These are phyloP conservation scores for Pedionomus torquatus DNA, from an alignment of 2,113 vertebrate genomes.

Conservation along the genomic window DNA sequence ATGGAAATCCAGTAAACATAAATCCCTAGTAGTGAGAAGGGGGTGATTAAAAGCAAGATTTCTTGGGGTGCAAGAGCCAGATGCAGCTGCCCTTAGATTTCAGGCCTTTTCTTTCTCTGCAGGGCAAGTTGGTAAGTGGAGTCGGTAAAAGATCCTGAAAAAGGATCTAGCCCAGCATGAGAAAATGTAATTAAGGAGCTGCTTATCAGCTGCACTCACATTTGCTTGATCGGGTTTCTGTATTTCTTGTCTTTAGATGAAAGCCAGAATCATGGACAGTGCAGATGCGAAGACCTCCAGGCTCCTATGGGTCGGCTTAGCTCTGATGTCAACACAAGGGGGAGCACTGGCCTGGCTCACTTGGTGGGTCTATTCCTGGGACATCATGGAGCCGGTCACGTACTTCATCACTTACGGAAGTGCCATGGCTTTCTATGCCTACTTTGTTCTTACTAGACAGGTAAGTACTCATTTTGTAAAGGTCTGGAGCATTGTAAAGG, in stretches of 20 bases:
- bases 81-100: not conserved
- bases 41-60: not conserved
- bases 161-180: not conserved
- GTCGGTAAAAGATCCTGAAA: not conserved
- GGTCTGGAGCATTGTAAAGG: not conserved
- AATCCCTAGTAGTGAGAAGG: not conserved
- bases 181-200: not conserved
- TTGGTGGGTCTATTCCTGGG: slow-evolving; percentile 98
- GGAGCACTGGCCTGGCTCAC: slow-evolving; percentile 94
- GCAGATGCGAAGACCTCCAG: slow-evolving; percentile 78
- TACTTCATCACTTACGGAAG: slow-evolving; percentile 93
- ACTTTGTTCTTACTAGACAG: slow-evolving; percentile 90
- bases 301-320: slow-evolving; percentile 86
- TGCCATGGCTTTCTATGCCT: slow-evolving; percentile 88
- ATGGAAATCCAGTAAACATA: not conserved
- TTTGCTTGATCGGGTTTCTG: not conserved
- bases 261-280: slow-evolving; percentile 69
- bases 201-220: not conserved
- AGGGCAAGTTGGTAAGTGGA: not conserved
- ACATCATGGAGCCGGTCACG: slow-evolving; percentile 95
- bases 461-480: slow-evolving; percentile 58
- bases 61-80: not conserved
- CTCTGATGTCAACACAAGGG: slow-evolving; percentile 88
- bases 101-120: not conserved
- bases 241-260: slow-evolving; percentile 76